Evolutionary conservation across 1,140 invertebrate genomes (phyloP).

Genomic region (Ooceraea biroi): DNA sequence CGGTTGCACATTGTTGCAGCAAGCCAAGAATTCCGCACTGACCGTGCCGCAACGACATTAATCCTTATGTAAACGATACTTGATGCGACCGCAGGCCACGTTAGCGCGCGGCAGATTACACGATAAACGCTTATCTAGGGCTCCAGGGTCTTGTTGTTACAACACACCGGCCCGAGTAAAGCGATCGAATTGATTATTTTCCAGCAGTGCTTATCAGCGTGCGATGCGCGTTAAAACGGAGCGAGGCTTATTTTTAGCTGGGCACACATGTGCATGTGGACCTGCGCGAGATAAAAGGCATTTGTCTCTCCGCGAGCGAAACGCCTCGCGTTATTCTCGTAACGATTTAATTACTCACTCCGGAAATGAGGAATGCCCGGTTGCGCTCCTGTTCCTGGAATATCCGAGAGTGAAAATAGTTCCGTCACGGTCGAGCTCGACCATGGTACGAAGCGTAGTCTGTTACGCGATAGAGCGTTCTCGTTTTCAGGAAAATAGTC

Average conservation of each 20-base stretch:
- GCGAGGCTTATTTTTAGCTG: constrained; percentile 48
- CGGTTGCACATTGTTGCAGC: not conserved
- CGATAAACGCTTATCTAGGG: constrained; percentile 55
- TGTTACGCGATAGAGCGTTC: not conserved
- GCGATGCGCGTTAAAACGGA: constrained; percentile 22
- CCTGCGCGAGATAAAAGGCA: constrained; percentile 28
- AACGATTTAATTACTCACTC: constrained; percentile 59
- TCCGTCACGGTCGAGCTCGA: constrained; percentile 28
- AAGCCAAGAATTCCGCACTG: constrained; percentile 36
- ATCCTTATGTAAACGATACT: constrained; percentile 47
- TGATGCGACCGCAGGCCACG: constrained; percentile 21
- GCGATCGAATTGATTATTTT: constrained; percentile 60
- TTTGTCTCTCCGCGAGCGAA: constrained; percentile 37
- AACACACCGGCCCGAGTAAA: constrained; percentile 10
- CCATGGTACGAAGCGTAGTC: not conserved
- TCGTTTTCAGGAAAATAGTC: not conserved
- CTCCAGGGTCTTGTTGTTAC: constrained; percentile 30
- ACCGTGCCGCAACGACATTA: constrained; percentile 25
- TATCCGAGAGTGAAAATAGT: constrained; percentile 53
- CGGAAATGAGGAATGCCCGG: constrained; percentile 47
- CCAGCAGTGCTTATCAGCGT: constrained; percentile 31
- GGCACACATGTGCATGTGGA: not conserved
- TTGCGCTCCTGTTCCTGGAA: constrained; percentile 12
- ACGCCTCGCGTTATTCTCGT: constrained; percentile 34
- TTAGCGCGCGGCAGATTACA: constrained; percentile 21